Evolutionary conservation across 2,888 invertebrate species (phyloP), one percentile per base, ranked within the genome.

Genomic region (Rugalucina vietnamica): DNA sequence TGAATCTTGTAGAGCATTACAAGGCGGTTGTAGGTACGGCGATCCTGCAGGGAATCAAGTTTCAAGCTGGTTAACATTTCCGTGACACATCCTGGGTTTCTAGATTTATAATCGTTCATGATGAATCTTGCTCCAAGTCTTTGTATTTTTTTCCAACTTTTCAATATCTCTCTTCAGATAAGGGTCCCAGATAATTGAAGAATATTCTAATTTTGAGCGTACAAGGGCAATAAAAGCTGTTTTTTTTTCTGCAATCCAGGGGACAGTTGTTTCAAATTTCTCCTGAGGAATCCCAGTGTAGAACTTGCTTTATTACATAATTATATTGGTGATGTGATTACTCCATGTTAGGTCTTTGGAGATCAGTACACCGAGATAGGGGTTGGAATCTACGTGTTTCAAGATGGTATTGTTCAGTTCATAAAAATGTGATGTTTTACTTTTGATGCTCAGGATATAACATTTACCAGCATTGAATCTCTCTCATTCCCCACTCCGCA

Each of bases 151-250:
- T 50, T n/a, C 79, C 34, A 87, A 12, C 54, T 81, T 79, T 27
- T 79, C 27, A n/a, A 80, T 87, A 32, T 84, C 84, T 49, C 70
- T 74, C n/a, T 14, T 72, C 10, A 77, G 32, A 29, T 70, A 50
- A 10, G 49, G 49, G 32, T 77, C 71, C 72, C 71, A 34, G 39
- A 79, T 72, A 32, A 57, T 57, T 37, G 36, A 79, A 57, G 72
- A 71, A 71, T 79, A 79, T 72, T 72, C 79, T 36, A 79, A 29
- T 72, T 54, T 36, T 27, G 72, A 79, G 34, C 34, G 1, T 34
- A 60, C 27, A 18, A 77, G 50, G 12, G 39, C 57, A 27, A 77
- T 71, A 36, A 50, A 4, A 50, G 49, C 74, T 32, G 74, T 50
- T 34, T 49, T 27, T 29, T n/a, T n/a, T n/a, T n/a, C n/a, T n/a